These are phyloP conservation scores for Mellivora capensis DNA, from an alignment of 2,113 vertebrate species.

Conservation along the genomic window DNA sequence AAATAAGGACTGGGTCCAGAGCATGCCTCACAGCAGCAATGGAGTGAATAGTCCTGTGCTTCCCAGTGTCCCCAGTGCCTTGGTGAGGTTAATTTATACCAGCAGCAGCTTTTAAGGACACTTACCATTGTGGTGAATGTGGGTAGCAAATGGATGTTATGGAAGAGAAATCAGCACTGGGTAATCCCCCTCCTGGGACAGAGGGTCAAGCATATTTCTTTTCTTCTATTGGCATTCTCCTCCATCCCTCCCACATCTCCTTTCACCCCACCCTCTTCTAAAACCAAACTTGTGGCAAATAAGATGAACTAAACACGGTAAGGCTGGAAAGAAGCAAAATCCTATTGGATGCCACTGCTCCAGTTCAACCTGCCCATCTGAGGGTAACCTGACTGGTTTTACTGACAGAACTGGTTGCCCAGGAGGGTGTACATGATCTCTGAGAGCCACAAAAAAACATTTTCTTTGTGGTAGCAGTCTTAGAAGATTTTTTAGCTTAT, in stretches of 20 bases:
- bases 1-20: not conserved
- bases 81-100: not conserved
- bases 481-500: constrained; percentile 8
- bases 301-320: not conserved
- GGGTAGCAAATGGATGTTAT: not conserved
- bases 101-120: not conserved
- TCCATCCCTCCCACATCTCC: not conserved
- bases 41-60: not conserved
- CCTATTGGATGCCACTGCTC: not conserved
- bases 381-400: constrained; percentile 58
- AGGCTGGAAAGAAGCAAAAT: not conserved
- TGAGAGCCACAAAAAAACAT: constrained; percentile 16
- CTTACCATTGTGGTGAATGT: not conserved
- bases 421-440: constrained; percentile 15
- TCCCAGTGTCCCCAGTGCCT: not conserved
- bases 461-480: not conserved
- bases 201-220: not conserved
- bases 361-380: not conserved
- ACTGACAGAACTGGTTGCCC: constrained; percentile 57
- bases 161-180: not conserved
- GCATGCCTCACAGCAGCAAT: not conserved
- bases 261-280: not conserved
- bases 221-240: not conserved
- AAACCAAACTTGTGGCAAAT: constrained; percentile 11
- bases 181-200: not conserved